phyloP scores from a whole-genome alignment of 2,888 invertebrate genomes.

The Dendrolimus houi region DNA sequence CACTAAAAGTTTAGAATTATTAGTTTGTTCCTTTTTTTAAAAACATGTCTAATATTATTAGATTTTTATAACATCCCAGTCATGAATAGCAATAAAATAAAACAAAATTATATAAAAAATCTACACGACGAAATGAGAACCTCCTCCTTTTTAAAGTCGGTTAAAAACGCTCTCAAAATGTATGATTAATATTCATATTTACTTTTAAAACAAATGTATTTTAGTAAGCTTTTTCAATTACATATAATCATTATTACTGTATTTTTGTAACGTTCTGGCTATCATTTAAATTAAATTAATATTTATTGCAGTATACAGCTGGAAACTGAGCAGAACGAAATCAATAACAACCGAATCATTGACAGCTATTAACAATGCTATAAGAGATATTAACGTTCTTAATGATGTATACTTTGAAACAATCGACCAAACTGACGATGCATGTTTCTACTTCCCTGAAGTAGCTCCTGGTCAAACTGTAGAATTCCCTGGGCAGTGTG shows the following conservation, averaged over 20 bases:
- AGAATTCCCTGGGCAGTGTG: constrained; percentile 46
- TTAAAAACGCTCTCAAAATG: no score
- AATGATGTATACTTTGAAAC: constrained; percentile 38
- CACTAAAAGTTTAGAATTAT: no score
- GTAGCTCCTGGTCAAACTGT: constrained; percentile 38
- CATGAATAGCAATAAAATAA: no score
- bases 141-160: no score
- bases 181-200: background rate
- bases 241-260: no score
- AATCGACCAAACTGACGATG: constrained; percentile 39
- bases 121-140: background rate
- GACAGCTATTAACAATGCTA: constrained; percentile 28
- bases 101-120: background rate
- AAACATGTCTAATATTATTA: no score
- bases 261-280: no score
- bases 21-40: no score
- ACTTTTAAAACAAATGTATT: background rate
- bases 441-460: constrained; percentile 51
- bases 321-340: constrained; percentile 51
- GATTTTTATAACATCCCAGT: no score
- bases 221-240: background rate
- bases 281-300: no score
- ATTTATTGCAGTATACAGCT: constrained; percentile 48
- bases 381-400: constrained; percentile 31
- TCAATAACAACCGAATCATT: constrained; percentile 21